Percentiles rank a stretch among this genome's conserved stretches.
Evolutionary conservation across 2,113 vertebrate species (phyloP).

Genomic region (Balaeniceps rex): DNA sequence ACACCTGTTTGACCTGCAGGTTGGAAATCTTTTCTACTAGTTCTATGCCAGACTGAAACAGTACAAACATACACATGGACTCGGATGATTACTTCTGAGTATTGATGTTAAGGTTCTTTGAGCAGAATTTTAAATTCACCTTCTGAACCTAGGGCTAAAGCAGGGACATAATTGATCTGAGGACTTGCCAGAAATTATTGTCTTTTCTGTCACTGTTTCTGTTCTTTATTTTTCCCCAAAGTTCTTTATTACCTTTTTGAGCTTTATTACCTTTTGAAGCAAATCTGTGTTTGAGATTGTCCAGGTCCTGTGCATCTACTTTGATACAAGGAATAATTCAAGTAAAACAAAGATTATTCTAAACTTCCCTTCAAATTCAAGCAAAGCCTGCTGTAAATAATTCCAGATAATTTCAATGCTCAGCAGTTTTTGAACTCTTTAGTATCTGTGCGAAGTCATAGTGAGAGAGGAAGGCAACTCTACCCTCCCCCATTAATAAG

Average conservation of each 20-base stretch:
- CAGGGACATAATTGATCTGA: background rate
- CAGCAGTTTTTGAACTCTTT: background rate
- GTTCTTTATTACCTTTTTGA: background rate
- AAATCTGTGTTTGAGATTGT: background rate
- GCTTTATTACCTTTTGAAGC: background rate
- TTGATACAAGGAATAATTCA: background rate
- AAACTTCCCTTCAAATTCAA: background rate
- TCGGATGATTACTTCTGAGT: background rate
- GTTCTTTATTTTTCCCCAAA: background rate
- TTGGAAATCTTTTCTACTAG: background rate
- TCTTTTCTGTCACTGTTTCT: background rate
- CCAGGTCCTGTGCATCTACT: background rate
- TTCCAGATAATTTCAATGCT: background rate
- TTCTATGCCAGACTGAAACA: background rate
- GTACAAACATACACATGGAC: background rate
- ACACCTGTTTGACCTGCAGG: background rate
- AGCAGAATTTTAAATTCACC: conserved; percentile 9
- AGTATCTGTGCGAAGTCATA: background rate
- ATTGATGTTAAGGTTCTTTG: background rate
- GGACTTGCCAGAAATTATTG: background rate
- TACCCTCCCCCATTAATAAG: background rate
- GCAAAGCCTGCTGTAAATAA: background rate
- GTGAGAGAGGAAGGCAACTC: background rate
- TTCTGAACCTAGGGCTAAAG: background rate
- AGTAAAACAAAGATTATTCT: background rate